phyloP scores from a whole-genome alignment of 2,113 vertebrate genomes.

The Bubo bubo region DNA sequence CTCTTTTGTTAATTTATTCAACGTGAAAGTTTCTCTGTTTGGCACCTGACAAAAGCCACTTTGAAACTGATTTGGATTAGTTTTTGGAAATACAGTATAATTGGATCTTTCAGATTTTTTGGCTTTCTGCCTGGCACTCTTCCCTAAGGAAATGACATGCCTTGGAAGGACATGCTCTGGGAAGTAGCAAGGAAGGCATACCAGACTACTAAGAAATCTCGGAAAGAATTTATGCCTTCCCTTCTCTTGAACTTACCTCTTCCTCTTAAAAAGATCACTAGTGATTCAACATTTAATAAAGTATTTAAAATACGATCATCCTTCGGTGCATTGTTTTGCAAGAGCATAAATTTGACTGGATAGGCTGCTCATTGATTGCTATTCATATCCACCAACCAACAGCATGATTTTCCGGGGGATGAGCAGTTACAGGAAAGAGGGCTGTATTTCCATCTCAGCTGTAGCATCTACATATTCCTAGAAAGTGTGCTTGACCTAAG shows the following conservation, averaged over 20 bases:
- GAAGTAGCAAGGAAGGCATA: background rate
- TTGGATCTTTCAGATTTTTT: background rate
- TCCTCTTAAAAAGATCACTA: background rate
- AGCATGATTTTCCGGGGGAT: background rate
- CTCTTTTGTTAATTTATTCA: background rate
- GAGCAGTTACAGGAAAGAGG: background rate
- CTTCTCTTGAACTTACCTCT: background rate
- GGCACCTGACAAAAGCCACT: background rate
- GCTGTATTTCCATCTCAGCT: background rate
- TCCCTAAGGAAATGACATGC: background rate
- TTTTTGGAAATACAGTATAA: background rate
- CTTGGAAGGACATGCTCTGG: background rate
- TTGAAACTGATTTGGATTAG: background rate
- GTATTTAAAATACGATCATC: background rate
- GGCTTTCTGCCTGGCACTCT: background rate
- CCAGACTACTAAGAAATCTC: background rate
- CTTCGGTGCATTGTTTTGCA: background rate
- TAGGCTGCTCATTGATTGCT: background rate
- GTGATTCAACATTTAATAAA: background rate
- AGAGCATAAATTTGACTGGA: background rate
- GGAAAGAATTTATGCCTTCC: background rate
- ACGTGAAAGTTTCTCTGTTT: background rate
- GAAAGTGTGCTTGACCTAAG: background rate
- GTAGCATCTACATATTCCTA: background rate
- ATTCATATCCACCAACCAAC: background rate